Percentiles rank a stretch among this genome's conserved stretches.
These are phyloP conservation scores for Vandiemenella viatica DNA, from an alignment of 2,888 invertebrate species.

Conservation along the genomic window DNA sequence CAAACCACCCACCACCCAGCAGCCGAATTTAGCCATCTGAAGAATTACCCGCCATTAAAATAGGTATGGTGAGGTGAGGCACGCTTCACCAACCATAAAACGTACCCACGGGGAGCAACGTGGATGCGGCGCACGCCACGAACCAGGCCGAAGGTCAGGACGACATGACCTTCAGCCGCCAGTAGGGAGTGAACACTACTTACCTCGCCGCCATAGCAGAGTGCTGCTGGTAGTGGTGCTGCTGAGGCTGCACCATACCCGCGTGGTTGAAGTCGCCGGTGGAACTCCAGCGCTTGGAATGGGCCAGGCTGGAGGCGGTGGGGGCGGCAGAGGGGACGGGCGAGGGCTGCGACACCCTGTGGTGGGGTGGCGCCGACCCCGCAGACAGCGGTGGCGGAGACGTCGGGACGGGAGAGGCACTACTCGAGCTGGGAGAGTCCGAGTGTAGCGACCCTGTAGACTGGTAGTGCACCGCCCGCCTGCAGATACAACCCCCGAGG, in stretches of 20 bases:
- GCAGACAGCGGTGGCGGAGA: conserved; percentile 29
- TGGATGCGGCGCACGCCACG: too few relatives aligned
- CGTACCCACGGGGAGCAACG: too few relatives aligned
- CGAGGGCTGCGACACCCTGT: conserved; percentile 11
- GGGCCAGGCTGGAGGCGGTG: conserved; percentile 17
- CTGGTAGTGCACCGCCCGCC: conserved; percentile 66
- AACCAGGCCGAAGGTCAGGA: too few relatives aligned
- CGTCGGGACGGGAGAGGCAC: conserved; percentile 64
- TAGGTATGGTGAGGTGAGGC: too few relatives aligned
- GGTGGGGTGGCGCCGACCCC: conserved; percentile 10
- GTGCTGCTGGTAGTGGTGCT: background rate
- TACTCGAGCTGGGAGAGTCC: conserved; percentile 67
- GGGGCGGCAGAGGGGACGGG: conserved; percentile 15
- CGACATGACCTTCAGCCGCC: too few relatives aligned
- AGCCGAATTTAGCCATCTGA: too few relatives aligned
- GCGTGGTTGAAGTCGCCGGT: conserved; percentile 62
- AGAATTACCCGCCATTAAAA: too few relatives aligned
- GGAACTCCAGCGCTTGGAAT: conserved; percentile 61
- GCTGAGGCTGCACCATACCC: conserved; percentile 10
- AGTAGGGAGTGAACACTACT: too few relatives aligned
- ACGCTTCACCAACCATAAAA: too few relatives aligned
- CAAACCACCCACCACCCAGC: too few relatives aligned
- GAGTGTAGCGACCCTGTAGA: conserved; percentile 70
- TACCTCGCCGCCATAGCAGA: background rate
- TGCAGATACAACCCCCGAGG: too few relatives aligned